Conservation (phyloP, 2,113 vertebrate species). For the Cololabis saira region DNA sequence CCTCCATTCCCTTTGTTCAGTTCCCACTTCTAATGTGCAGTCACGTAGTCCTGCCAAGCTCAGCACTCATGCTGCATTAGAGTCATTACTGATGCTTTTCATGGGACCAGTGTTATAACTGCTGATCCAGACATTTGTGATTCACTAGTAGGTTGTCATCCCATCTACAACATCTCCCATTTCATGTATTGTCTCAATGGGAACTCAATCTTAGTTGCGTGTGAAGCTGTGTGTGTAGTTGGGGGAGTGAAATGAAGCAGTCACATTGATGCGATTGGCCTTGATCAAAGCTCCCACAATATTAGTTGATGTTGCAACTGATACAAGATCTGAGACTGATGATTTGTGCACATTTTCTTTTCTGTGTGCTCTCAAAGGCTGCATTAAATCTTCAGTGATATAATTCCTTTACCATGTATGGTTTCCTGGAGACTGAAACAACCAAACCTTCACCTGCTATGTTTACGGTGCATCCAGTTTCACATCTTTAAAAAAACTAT, state of each 20-base stretch:
- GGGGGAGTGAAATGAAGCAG: constrained; percentile 19
- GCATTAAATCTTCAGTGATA: too few species aligned
- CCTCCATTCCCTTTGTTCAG: constrained; percentile 43
- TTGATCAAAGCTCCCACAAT: not conserved
- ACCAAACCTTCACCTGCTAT: too few species aligned
- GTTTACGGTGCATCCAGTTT: too few species aligned
- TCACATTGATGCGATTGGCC: not conserved
- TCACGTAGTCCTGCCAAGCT: constrained; percentile 43
- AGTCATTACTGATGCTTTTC: constrained; percentile 67
- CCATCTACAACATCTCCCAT: constrained; percentile 46
- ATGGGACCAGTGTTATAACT: constrained; percentile 61
- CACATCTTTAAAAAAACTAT: too few species aligned
- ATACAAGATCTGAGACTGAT: not conserved
- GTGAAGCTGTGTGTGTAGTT: not conserved
- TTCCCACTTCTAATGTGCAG: constrained; percentile 39
- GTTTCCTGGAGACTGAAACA: too few species aligned
- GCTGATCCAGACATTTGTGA: constrained; percentile 74
- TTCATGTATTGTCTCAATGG: constrained; percentile 37
- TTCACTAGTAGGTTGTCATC: constrained; percentile 65
- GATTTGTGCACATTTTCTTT: not conserved
- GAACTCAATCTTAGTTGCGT: constrained; percentile 30
- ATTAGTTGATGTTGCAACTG: not conserved
- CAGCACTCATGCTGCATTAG: constrained; percentile 71
- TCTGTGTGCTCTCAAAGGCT: too few species aligned
- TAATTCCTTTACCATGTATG: too few species aligned